phyloP scores from a whole-genome alignment of 2,888 invertebrate genomes.

The Idaea straminata region DNA sequence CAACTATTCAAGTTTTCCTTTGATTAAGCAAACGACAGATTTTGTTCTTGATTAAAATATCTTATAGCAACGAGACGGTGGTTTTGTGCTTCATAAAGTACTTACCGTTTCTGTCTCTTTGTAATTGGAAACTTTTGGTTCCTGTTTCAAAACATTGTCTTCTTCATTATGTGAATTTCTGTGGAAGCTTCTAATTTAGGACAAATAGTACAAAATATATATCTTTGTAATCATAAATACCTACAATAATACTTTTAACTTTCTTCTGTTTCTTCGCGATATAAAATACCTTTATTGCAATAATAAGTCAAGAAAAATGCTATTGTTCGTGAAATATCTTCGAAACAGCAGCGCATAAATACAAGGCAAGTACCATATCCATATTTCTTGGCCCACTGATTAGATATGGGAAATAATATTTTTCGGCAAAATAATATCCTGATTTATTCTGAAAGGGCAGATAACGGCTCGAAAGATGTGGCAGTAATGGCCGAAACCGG shows the following conservation, averaged over 20 bases:
- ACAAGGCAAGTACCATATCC: conserved; percentile 51
- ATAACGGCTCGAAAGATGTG: conserved; percentile 66
- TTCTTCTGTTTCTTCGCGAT: background rate
- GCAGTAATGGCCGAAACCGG: conserved; percentile 61
- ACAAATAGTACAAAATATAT: background rate
- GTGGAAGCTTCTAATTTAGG: background rate
- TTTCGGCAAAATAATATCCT: conserved; percentile 67
- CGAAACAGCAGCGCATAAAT: conserved; percentile 51
- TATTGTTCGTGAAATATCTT: conserved; percentile 25
- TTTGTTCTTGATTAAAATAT: conserved; percentile 61
- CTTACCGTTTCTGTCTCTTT: conserved; percentile 38
- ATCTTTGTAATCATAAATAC: background rate
- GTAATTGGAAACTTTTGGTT: conserved; percentile 37
- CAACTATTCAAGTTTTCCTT: conserved; percentile 58
- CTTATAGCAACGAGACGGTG: conserved; percentile 42
- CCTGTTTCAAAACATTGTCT: background rate
- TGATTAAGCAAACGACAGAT: conserved; percentile 60
- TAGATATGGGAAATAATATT: conserved; percentile 74
- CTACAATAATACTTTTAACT: background rate
- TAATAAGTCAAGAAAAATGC: conserved; percentile 27
- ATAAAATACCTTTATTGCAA: background rate
- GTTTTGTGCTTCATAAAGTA: conserved; percentile 32
- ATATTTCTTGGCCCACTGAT: conserved; percentile 68
- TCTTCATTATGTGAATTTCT: background rate
- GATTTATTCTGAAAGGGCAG: conserved; percentile 68